These are phyloP conservation scores for Acleris literana DNA, from an alignment of 2,888 invertebrate species.

Conservation along the genomic window DNA sequence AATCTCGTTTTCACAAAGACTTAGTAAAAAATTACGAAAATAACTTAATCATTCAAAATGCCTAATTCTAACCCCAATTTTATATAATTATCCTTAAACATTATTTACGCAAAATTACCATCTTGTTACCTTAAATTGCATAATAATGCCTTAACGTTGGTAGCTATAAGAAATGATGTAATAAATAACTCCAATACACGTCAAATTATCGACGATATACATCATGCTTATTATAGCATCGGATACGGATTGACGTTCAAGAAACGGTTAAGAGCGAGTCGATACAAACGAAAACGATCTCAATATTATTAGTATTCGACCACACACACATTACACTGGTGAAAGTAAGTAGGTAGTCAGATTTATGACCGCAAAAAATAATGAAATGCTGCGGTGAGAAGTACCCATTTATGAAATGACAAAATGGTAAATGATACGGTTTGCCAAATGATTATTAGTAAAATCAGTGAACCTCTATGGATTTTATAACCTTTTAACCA, in stretches of 20 bases:
- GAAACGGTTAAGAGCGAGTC: slow-evolving; percentile 32
- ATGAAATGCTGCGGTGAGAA: too few relatives aligned
- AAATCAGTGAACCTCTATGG: too few relatives aligned
- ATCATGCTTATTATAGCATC: slow-evolving; percentile 47
- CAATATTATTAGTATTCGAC: too few relatives aligned
- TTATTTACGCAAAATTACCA: slow-evolving; percentile 24
- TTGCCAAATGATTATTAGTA: too few relatives aligned
- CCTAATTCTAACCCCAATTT: not conserved
- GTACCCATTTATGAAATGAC: too few relatives aligned
- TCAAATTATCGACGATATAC: slow-evolving; percentile 44
- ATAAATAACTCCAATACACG: slow-evolving; percentile 41
- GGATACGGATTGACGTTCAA: slow-evolving; percentile 46
- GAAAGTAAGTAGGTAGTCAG: too few relatives aligned
- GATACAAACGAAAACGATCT: too few relatives aligned
- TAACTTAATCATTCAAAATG: not conserved
- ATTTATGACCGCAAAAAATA: too few relatives aligned
- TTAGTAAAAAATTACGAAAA: not conserved
- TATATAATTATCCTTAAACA: not conserved
- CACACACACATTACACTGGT: too few relatives aligned
- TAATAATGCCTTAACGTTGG: slow-evolving; percentile 18
- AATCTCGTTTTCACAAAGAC: not conserved
- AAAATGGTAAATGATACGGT: too few relatives aligned
- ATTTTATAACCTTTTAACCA: too few relatives aligned
- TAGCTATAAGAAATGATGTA: slow-evolving; percentile 42
- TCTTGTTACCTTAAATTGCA: slow-evolving; percentile 26